Evolutionary conservation across 1,140 invertebrate genomes (phyloP), one percentile per base, ranked within the genome.

Genomic region (Drosophila subpulchrella): DNA sequence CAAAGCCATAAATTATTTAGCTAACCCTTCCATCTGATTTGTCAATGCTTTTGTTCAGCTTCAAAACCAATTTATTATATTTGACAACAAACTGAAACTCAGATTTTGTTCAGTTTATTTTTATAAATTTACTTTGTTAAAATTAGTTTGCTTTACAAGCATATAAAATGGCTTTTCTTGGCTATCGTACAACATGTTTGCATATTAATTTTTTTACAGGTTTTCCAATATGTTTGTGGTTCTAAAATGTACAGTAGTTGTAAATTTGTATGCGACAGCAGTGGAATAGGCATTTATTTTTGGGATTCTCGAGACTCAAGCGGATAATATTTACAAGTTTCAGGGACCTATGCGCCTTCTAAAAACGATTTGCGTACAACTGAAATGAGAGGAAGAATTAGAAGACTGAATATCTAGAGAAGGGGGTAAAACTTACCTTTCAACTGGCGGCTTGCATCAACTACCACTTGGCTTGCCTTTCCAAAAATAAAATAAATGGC

Each of bases 131-230:
- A 24, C 48, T 74, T 66, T 48, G 44, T 60, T 77, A 81, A 81
- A 81, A 81, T 60, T 67, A 50, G 48, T 66, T 65, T 65, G 82
- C 82, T 85, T 86, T 63, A 65, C 75, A 85, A 85, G 83, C 82
- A 72, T 75, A 88, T 65, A 88, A 84, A 78, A 60, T 66, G 78
- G 58, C 62, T 65, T 54, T 72, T 32, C 72, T 50, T 60, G 75
- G 56, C 39, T 77, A 76, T 78, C 7, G 20, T 77, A 75, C 72
- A 75, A 75, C 39, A 72, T 54, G 46, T 65, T 75, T 50, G 32
- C 53, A 41, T 36, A 38, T 47, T 27, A 36, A 20, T 42, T 47
- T 30, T 48, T 55, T 36, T 41, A 61, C 62, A 50, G 32, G 12
- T 11, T 39, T 81, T 54, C 10, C 59, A 61, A 17, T 46, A 56